Conservation (phyloP, 2,888 invertebrate genomes). For the Cerceris ruficornis region DNA sequence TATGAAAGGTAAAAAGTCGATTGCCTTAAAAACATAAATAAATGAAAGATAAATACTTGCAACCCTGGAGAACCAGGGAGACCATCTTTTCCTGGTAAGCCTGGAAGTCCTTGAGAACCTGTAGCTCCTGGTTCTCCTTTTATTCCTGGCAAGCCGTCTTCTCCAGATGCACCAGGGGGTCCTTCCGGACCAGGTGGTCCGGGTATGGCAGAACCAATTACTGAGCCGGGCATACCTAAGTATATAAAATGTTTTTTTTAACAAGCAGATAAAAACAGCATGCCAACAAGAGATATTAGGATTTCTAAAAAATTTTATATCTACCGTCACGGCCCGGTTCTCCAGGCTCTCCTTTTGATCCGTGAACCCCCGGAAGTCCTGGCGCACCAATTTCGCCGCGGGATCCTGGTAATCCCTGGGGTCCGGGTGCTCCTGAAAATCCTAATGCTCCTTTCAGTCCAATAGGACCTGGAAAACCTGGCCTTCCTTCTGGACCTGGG, state of each 20-base stretch:
- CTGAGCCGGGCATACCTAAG: constrained; percentile 77
- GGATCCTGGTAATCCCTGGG: constrained; percentile 55
- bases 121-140: constrained; percentile 87
- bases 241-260: constrained; percentile 2
- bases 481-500: constrained; percentile 73
- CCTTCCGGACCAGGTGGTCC: constrained; percentile 87
- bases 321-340: constrained; percentile 63
- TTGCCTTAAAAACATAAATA: neutral
- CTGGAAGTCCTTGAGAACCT: constrained; percentile 82
- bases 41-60: constrained; percentile 25
- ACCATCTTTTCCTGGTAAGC: constrained; percentile 87
- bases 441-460: constrained; percentile 73
- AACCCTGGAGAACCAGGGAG: constrained; percentile 83
- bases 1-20: too few relatives aligned
- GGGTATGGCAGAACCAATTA: constrained; percentile 75
- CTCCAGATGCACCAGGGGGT: constrained; percentile 86
- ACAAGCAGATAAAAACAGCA: neutral
- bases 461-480: constrained; percentile 75
- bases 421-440: constrained; percentile 77
- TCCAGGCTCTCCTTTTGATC: constrained; percentile 57
- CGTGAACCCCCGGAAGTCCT: constrained; percentile 75
- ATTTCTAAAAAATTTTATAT: constrained; percentile 6
- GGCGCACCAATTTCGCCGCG: constrained; percentile 59
- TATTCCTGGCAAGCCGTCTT: constrained; percentile 88
- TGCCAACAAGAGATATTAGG: neutral